Evolutionary conservation across 2,888 invertebrate genomes (phyloP).

Genomic region (Gisinianus flammeolus): DNA sequence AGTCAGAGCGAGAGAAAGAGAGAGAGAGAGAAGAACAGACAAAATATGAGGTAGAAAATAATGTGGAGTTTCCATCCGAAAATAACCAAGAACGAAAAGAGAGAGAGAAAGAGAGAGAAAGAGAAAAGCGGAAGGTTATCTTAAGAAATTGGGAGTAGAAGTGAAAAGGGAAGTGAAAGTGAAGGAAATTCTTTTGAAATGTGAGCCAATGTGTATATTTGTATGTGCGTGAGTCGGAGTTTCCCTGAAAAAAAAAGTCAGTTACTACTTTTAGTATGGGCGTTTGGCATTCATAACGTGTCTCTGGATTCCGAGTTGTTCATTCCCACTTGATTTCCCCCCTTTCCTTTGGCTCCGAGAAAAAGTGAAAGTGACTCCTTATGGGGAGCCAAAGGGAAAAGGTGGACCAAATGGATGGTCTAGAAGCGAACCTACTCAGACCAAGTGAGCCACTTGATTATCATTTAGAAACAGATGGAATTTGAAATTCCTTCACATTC

Average conservation of each 20-base stretch:
- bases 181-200: neutral
- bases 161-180: neutral
- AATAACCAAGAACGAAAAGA: too few species aligned
- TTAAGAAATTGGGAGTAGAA: neutral
- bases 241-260: too few species aligned
- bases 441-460: too few species aligned
- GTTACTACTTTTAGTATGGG: too few species aligned
- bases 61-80: too few species aligned
- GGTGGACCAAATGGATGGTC: neutral
- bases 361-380: neutral
- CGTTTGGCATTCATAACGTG: neutral
- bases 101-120: constrained; percentile 14
- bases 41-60: too few species aligned
- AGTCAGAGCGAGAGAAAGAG: constrained; percentile 8
- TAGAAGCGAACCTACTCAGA: neutral
- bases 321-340: neutral
- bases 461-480: too few species aligned
- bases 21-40: constrained; percentile 11
- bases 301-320: neutral
- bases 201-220: neutral
- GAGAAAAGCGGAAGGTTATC: too few species aligned
- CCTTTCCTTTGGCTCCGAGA: neutral
- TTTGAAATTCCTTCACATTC: too few species aligned
- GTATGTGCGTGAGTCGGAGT: too few species aligned
- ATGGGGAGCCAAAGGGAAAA: neutral